phyloP scores from a whole-genome alignment of 2,113 vertebrate genomes.

The Gnathonemus echidnorhynchus region DNA sequence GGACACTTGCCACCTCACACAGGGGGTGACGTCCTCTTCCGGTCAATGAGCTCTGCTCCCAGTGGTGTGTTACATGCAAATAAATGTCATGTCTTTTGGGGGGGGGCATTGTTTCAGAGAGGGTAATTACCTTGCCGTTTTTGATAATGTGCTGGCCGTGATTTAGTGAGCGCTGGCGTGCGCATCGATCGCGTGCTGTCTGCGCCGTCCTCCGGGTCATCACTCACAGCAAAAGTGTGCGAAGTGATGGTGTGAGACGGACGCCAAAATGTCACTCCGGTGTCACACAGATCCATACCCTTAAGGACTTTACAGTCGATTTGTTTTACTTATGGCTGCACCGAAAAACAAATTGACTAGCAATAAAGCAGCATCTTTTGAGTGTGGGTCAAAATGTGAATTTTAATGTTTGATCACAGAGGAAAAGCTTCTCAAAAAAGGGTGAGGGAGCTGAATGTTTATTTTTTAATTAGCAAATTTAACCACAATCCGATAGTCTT shows the following conservation, averaged over 20 bases:
- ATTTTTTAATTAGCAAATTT: background rate
- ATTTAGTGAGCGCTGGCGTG: background rate
- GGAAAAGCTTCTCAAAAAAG: background rate
- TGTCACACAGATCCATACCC: background rate
- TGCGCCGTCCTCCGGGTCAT: background rate
- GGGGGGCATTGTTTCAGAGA: background rate
- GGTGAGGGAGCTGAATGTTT: background rate
- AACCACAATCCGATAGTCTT: background rate
- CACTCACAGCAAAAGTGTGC: background rate
- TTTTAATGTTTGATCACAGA: background rate
- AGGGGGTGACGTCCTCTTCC: background rate
- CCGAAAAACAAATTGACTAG: background rate
- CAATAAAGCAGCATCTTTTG: background rate
- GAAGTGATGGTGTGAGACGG: background rate
- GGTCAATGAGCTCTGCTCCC: background rate
- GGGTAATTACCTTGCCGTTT: background rate
- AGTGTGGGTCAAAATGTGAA: background rate
- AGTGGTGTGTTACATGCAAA: background rate
- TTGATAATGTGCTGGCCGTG: background rate
- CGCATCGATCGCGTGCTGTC: background rate
- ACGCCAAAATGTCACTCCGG: background rate
- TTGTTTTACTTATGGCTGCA: background rate
- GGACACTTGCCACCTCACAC: background rate
- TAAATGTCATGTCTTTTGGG: background rate
- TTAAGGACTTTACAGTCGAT: background rate